Evolutionary conservation across 2,797 vertebrate genomes (phyloP).

Genomic region (Chaetodon trifasciatus): DNA sequence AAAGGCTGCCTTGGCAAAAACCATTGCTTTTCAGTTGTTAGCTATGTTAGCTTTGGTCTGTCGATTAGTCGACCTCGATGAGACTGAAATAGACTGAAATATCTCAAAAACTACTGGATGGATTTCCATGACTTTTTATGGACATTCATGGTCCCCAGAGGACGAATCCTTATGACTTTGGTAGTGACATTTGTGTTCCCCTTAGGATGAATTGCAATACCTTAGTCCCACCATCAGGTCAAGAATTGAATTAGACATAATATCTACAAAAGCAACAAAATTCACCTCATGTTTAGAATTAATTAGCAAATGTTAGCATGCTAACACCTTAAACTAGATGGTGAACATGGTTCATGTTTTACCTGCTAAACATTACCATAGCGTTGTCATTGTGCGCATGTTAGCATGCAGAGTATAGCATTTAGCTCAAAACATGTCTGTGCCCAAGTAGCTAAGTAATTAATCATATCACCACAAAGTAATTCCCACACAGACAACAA

Average conservation of each 20-base stretch:
- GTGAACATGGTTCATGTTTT: neutral
- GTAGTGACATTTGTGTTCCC: neutral
- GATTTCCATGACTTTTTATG: too few species aligned
- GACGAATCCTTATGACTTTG: neutral
- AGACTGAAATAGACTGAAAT: too few species aligned
- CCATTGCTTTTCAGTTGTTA: neutral
- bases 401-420: neutral
- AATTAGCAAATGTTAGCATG: neutral
- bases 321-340: neutral
- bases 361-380: neutral
- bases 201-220: neutral
- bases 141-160: neutral
- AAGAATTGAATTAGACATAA: neutral
- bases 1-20: neutral
- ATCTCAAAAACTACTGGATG: neutral
- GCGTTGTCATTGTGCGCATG: neutral
- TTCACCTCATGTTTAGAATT: neutral
- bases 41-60: neutral
- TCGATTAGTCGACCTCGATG: neutral
- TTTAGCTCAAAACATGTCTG: neutral
- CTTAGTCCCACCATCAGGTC: neutral
- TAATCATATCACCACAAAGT: neutral
- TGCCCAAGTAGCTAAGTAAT: neutral
- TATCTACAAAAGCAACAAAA: too few species aligned
- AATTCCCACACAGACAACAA: neutral